Conservation (phyloP, 2,797 vertebrate species). For the Hoplostethus mediterraneus region DNA sequence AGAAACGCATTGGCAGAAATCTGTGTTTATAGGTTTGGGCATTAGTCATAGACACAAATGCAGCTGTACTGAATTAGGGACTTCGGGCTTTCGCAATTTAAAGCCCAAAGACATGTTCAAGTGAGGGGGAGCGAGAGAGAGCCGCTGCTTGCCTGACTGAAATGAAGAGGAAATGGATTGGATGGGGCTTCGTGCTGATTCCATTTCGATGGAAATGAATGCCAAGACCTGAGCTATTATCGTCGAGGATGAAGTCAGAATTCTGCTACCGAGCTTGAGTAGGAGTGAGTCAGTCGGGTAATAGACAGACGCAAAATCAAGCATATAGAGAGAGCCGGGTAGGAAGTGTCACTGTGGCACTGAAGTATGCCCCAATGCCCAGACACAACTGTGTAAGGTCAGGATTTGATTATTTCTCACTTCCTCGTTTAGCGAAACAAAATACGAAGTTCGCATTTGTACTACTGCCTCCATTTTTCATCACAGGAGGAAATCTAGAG, state of each 20-base stretch:
- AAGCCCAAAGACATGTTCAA: too few species aligned
- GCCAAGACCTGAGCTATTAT: conserved; percentile 11
- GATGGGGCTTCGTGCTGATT: conserved; percentile 31
- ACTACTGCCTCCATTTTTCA: too few species aligned
- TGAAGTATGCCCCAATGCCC: too few species aligned
- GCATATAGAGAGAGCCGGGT: not conserved
- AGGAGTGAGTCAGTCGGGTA: not conserved
- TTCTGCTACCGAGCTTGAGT: not conserved
- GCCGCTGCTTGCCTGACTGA: conserved; percentile 27
- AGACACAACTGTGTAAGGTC: too few species aligned
- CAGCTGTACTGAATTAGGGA: conserved; percentile 61
- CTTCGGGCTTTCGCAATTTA: conserved; percentile 38
- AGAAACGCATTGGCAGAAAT: conserved; percentile 39
- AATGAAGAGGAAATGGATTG: conserved; percentile 30
- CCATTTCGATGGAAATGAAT: conserved; percentile 40
- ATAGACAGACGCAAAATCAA: not conserved
- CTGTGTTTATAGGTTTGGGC: conserved; percentile 47
- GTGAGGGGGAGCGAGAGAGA: conserved; percentile 27
- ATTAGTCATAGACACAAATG: conserved; percentile 50
- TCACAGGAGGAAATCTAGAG: too few species aligned
- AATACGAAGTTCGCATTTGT: too few species aligned
- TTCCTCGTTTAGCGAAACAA: too few species aligned
- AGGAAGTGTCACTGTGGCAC: too few species aligned
- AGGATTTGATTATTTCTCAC: too few species aligned
- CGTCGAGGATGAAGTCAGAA: conserved; percentile 7